phyloP scores from a whole-genome alignment of 2,888 invertebrate species.

The Lysandra bellargus region DNA sequence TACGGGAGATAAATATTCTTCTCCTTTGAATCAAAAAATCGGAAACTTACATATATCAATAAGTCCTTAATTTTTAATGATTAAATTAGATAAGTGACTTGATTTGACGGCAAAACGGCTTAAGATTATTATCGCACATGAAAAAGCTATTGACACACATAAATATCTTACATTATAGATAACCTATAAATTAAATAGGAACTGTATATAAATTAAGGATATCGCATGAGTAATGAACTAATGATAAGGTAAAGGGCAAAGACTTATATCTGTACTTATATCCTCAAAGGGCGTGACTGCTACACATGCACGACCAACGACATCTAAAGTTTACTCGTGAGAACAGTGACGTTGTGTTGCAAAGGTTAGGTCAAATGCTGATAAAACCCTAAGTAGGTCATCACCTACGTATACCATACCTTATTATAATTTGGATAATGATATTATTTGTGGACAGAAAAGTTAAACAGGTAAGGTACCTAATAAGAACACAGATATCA shows the following conservation, averaged over 20 bases:
- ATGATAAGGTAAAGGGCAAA: constrained; percentile 9
- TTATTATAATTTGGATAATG: neutral
- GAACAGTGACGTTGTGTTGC: constrained; percentile 17
- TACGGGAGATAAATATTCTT: too few species aligned
- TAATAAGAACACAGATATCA: too few species aligned
- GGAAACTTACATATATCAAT: too few species aligned
- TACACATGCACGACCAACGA: constrained; percentile 28
- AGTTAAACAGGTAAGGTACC: too few species aligned
- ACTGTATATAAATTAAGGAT: neutral
- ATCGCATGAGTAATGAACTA: neutral
- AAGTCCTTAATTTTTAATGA: too few species aligned
- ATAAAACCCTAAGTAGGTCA: neutral
- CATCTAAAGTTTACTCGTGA: constrained; percentile 31
- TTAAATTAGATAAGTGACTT: too few species aligned
- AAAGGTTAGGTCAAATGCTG: constrained; percentile 23
- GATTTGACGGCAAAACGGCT: too few species aligned
- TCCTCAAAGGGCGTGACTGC: constrained; percentile 22
- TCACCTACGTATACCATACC: neutral
- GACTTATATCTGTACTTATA: neutral
- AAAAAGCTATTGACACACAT: neutral
- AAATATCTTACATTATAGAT: neutral
- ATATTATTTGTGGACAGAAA: too few species aligned
- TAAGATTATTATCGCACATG: too few species aligned
- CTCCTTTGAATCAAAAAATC: too few species aligned
- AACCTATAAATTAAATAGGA: too few species aligned